Evolutionary conservation across 30 jellyfish, hydroid and myxozoan species (phyloP).

Genomic region (Nemopilema nomurai): DNA sequence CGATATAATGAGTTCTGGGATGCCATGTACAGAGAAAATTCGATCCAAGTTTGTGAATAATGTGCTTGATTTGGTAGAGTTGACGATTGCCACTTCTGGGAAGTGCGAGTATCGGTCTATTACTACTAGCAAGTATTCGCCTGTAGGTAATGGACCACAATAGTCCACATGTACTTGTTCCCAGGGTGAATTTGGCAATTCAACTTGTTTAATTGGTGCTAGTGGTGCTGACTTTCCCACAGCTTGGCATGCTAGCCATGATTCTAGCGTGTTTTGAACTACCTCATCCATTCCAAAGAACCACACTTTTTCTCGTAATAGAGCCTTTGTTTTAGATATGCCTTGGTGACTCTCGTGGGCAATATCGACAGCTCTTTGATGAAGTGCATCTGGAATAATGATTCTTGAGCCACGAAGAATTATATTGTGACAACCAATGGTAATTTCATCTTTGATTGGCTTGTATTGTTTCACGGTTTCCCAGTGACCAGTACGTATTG

Average conservation of each 20-base stretch:
- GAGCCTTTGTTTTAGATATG: conserved; percentile 32
- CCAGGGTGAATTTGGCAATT: conserved; percentile 19
- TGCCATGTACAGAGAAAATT: conserved; percentile 39
- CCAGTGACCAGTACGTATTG: conserved; percentile 48
- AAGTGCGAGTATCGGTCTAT: conserved; percentile 37
- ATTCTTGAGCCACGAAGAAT: conserved; percentile 30
- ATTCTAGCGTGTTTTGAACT: conserved; percentile 8
- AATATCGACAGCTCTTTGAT: conserved; percentile 25
- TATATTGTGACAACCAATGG: conserved; percentile 29
- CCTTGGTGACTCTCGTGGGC: conserved; percentile 50
- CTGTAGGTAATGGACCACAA: conserved; percentile 49
- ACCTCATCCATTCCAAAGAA: conserved; percentile 36
- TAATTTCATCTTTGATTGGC: conserved; percentile 26
- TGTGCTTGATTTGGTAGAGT: conserved; percentile 26
- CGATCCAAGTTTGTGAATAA: conserved; percentile 15
- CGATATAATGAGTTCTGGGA: conserved; percentile 7
- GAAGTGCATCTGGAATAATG: conserved; percentile 29
- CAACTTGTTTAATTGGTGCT: conserved; percentile 15
- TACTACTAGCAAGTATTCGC: conserved; percentile 43
- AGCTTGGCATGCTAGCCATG: conserved; percentile 31
- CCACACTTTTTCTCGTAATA: conserved; percentile 33
- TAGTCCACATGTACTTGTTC: conserved; percentile 10
- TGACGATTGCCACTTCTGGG: conserved; percentile 46
- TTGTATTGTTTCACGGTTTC: conserved; percentile 7
- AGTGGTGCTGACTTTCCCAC: conserved; percentile 37